phyloP scores from a whole-genome alignment of 2,888 invertebrate species.

The Lucinisca nassula region DNA sequence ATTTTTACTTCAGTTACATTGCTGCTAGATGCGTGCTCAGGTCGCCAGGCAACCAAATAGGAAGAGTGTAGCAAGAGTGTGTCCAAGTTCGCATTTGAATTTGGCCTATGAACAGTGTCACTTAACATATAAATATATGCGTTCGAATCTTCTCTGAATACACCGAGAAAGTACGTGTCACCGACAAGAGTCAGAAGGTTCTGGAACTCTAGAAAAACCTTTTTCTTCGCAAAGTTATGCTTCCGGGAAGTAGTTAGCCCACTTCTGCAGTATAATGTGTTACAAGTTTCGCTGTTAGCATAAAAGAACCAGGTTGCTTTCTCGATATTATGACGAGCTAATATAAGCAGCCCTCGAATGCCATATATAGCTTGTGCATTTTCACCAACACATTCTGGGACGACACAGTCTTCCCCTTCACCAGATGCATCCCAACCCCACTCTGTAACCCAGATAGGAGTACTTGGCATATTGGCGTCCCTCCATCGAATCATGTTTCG shows the following conservation, averaged over 20 bases:
- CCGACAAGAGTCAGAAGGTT: slow-evolving; percentile 68
- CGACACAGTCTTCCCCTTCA: slow-evolving; percentile 68
- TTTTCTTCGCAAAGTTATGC: slow-evolving; percentile 72
- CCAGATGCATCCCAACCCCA: slow-evolving; percentile 81
- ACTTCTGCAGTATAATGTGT: slow-evolving; percentile 76
- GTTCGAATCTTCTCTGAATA: slow-evolving; percentile 66
- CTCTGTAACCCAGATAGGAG: slow-evolving; percentile 79
- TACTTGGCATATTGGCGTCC: slow-evolving; percentile 72
- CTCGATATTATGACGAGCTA: slow-evolving; percentile 68
- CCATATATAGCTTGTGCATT: slow-evolving; percentile 75
- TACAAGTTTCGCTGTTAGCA: slow-evolving; percentile 67
- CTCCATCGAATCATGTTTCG: slow-evolving; percentile 76
- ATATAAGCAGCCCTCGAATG: slow-evolving; percentile 72
- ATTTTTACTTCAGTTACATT: neutral
- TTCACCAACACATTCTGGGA: slow-evolving; percentile 76
- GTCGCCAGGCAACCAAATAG: slow-evolving; percentile 77
- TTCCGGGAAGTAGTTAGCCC: slow-evolving; percentile 70
- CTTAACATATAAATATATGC: slow-evolving; percentile 75
- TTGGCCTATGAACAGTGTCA: neutral
- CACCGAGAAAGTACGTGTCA: slow-evolving; percentile 63
- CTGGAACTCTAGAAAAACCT: slow-evolving; percentile 72
- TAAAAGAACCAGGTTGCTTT: slow-evolving; percentile 78
- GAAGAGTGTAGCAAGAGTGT: slow-evolving; percentile 45
- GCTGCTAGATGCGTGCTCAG: slow-evolving; percentile 51
- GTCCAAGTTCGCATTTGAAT: neutral